Evolutionary conservation across 2,888 invertebrate genomes (phyloP), one percentile per base, ranked within the genome.

Genomic region (Ellobium chinense): DNA sequence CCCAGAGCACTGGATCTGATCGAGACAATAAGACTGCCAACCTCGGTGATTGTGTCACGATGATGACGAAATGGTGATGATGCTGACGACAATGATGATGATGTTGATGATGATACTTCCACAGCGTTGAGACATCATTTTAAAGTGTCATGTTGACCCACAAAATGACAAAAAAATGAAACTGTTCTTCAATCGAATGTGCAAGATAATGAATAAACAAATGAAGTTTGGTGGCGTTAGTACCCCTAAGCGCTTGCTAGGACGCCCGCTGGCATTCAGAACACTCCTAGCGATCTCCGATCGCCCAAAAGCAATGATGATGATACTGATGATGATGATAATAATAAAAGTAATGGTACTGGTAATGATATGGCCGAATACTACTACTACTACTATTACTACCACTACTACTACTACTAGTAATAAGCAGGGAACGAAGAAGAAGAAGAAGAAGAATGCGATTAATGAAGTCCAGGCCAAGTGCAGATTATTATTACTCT

Each of bases 21-120:
- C 72, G 78, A 34, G 63, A 73, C 83, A 82, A 81, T 81, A 77
- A 63, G 80, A 81, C 83, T 82, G 83, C n/a, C n/a, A n/a, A n/a
- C n/a, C n/a, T n/a, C n/a, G n/a, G n/a, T n/a, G n/a, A n/a, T n/a
- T n/a, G n/a, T n/a, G n/a, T n/a, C n/a, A n/a, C n/a, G n/a, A n/a
- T n/a, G n/a, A n/a, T n/a, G n/a, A n/a, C n/a, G n/a, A n/a, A n/a
- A n/a, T n/a, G n/a, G n/a, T n/a, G n/a, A n/a, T n/a, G n/a, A n/a
- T n/a, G n/a, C n/a, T n/a, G n/a, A n/a, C n/a, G n/a, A n/a, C n/a
- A n/a, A n/a, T n/a, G n/a, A n/a, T n/a, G n/a, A n/a, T n/a, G n/a
- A n/a, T n/a, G n/a, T n/a, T n/a, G n/a, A n/a, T 82, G 56, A n/a
- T 62, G 74, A 34, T 65, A n/a, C 56, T 72, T 81, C 66, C 80